These are phyloP conservation scores for Pelobates cultripes DNA, from an alignment of 2,797 vertebrate genomes.

Conservation along the genomic window DNA sequence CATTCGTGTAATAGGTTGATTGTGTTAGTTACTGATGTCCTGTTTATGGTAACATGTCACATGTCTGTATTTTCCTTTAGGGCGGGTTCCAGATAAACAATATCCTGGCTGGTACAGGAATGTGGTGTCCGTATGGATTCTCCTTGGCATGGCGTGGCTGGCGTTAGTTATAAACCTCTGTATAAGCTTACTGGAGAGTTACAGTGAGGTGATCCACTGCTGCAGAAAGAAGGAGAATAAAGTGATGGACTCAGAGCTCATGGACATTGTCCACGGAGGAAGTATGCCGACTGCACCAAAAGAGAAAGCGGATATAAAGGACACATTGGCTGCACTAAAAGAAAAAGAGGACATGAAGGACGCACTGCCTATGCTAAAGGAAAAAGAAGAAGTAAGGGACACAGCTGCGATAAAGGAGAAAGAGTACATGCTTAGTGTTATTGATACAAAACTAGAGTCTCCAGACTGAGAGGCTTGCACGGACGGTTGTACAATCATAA, in stretches of 20 bases:
- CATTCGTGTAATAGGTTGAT: too few relatives aligned
- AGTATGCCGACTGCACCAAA: background rate
- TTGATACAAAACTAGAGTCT: background rate
- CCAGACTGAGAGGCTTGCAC: background rate
- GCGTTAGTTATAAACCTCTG: constrained; percentile 85
- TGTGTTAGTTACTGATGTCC: too few relatives aligned
- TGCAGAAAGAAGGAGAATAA: constrained; percentile 37
- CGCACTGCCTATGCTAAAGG: background rate
- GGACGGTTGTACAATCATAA: too few relatives aligned
- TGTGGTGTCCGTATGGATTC: constrained; percentile 87
- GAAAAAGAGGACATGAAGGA: constrained; percentile 21
- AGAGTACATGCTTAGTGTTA: too few relatives aligned
- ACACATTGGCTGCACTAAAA: too few relatives aligned
- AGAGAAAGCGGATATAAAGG: background rate
- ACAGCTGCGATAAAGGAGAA: too few relatives aligned
- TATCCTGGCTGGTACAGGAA: constrained; percentile 88
- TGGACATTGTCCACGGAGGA: constrained; percentile 44
- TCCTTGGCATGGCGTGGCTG: constrained; percentile 93
- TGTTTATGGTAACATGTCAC: too few relatives aligned
- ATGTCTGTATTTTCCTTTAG: constrained; percentile 63
- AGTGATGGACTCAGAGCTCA: constrained; percentile 52
- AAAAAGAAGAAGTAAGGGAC: background rate
- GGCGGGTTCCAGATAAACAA: constrained; percentile 74
- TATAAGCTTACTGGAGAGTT: constrained; percentile 81
- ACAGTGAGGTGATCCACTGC: constrained; percentile 63